Evolutionary conservation across 2,113 vertebrate genomes (phyloP).

Genomic region (Empidonax alnorum): DNA sequence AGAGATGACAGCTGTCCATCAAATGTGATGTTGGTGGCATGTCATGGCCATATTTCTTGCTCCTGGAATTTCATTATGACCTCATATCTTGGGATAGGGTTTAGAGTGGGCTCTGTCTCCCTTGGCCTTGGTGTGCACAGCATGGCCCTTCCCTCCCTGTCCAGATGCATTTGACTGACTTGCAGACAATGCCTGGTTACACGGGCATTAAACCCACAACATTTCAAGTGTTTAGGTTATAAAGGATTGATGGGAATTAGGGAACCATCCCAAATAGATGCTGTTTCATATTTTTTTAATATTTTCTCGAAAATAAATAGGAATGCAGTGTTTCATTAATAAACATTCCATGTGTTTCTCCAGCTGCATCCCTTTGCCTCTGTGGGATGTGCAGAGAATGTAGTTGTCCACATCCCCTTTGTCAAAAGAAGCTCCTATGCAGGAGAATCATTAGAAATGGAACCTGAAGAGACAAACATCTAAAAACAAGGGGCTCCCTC

Average conservation of each 20-base stretch:
- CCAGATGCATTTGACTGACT: background rate
- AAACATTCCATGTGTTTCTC: background rate
- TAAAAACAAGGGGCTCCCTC: background rate
- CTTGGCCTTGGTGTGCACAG: background rate
- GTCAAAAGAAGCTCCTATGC: background rate
- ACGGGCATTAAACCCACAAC: background rate
- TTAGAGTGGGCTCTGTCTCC: background rate
- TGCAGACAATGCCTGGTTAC: background rate
- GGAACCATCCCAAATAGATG: background rate
- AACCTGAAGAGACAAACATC: too few species aligned
- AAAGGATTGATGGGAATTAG: background rate
- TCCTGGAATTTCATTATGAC: background rate
- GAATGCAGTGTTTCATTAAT: background rate
- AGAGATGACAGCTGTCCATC: background rate
- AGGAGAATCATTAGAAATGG: background rate
- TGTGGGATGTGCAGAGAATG: background rate
- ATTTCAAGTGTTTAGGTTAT: background rate
- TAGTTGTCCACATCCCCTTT: background rate
- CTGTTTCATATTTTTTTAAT: background rate
- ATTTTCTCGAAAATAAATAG: background rate
- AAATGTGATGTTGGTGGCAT: background rate
- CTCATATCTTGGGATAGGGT: accelerated
- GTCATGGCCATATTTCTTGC: background rate
- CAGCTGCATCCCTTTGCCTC: background rate
- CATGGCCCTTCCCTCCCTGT: background rate